A percentile compares a stretch with the other conserved stretches of the same genome.
These are phyloP conservation scores for Idaea straminata DNA, from an alignment of 2,888 invertebrate genomes.

Conservation along the genomic window DNA sequence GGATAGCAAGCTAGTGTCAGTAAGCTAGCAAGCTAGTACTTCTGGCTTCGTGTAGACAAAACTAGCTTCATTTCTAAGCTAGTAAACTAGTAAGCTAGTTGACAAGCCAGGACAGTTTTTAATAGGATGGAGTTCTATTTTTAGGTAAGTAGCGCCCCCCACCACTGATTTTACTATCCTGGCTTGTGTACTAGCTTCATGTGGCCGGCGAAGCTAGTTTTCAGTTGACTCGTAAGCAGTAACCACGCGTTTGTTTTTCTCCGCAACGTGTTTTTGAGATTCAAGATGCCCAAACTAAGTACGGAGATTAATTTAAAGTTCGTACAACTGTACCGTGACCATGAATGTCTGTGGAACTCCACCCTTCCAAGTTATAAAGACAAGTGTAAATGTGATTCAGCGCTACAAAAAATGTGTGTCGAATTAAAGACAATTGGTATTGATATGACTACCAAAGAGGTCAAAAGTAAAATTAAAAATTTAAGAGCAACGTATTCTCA, in stretches of 20 bases:
- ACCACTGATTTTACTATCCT: conserved; percentile 4
- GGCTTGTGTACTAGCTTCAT: conserved; percentile 7
- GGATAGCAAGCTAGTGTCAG: too few species aligned
- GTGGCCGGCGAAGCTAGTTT: conserved; percentile 4
- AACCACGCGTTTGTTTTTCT: not conserved
- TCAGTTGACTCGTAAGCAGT: not conserved
- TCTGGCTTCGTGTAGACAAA: conserved; percentile 18
- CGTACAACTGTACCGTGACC: conserved; percentile 15
- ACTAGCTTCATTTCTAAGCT: conserved; percentile 13
- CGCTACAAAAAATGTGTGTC: conserved; percentile 11
- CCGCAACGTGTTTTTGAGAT: not conserved
- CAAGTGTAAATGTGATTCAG: conserved; percentile 10
- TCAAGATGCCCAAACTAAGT: conserved; percentile 16
- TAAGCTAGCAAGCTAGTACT: conserved; percentile 4
- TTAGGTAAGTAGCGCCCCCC: conserved; percentile 11
- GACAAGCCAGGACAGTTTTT: conserved; percentile 12
- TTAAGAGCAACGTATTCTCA: conserved; percentile 7
- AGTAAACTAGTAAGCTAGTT: conserved; percentile 14
- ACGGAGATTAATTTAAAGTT: conserved; percentile 15
- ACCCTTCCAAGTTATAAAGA: conserved; percentile 12
- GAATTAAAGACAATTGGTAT: conserved; percentile 5
- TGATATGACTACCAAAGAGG: conserved; percentile 7
- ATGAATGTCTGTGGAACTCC: conserved; percentile 16
- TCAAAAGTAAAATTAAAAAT: conserved; percentile 11
- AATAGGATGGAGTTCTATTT: conserved; percentile 17